phyloP scores from a whole-genome alignment of 2,888 invertebrate genomes.

The Nudaria mundana region DNA sequence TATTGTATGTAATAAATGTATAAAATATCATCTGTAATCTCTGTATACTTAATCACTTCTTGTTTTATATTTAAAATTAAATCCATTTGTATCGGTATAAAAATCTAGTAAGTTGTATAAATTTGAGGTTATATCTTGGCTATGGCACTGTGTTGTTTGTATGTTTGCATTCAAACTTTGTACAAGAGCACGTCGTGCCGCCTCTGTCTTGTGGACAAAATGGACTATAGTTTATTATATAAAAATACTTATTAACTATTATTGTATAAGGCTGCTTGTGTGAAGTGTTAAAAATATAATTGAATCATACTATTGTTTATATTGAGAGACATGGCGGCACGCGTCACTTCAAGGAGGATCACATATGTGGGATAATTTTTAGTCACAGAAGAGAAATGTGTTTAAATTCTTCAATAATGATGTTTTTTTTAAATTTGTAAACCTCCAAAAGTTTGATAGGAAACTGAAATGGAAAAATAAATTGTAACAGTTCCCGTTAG shows the following conservation, averaged over 20 bases:
- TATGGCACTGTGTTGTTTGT: constrained; percentile 75
- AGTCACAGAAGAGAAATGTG: constrained; percentile 67
- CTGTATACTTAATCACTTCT: constrained; percentile 81
- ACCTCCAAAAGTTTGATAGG: constrained; percentile 81
- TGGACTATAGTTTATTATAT: constrained; percentile 63
- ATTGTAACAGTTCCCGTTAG: constrained; percentile 42
- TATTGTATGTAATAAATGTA: constrained; percentile 81
- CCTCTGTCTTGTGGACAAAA: constrained; percentile 42
- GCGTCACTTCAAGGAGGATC: constrained; percentile 61
- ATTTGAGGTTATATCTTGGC: constrained; percentile 76
- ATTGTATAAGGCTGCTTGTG: constrained; percentile 74
- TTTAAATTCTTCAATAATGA: constrained; percentile 65
- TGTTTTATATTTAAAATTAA: constrained; percentile 80
- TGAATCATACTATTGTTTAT: constrained; percentile 57
- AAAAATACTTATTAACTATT: constrained; percentile 79
- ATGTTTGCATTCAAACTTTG: constrained; percentile 76
- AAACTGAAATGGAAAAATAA: constrained; percentile 68
- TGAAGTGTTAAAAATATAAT: constrained; percentile 42
- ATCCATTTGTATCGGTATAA: constrained; percentile 82
- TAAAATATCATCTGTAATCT: constrained; percentile 82
- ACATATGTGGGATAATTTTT: constrained; percentile 60
- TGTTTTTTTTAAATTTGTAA: constrained; percentile 66
- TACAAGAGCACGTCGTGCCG: constrained; percentile 52
- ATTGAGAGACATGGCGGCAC: constrained; percentile 48
- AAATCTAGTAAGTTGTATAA: constrained; percentile 80